These are phyloP conservation scores for Ischnus inquisitorius DNA, from an alignment of 2,888 invertebrate species.

Conservation along the genomic window DNA sequence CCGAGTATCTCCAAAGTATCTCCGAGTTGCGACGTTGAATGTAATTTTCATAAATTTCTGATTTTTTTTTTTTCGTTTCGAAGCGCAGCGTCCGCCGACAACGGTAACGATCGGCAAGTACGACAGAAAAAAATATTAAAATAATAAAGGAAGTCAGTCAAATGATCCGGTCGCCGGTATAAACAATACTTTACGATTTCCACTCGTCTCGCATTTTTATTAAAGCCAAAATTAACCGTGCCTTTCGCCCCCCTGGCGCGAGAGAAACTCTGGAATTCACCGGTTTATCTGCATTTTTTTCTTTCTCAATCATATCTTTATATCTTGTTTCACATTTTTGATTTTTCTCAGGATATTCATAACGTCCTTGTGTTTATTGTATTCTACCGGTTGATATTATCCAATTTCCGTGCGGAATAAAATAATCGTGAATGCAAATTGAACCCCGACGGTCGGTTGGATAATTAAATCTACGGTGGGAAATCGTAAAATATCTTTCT, in stretches of 20 bases:
- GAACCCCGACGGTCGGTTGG: background rate
- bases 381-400: background rate
- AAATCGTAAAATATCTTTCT: background rate
- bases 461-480: background rate
- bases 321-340: background rate
- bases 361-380: background rate
- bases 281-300: background rate
- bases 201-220: slow-evolving; percentile 13
- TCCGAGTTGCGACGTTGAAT: slow-evolving; percentile 7
- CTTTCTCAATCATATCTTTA: too few relatives aligned
- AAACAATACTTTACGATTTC: slow-evolving; percentile 20
- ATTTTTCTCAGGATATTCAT: background rate
- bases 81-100: background rate
- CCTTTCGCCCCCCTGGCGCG: background rate
- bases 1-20: too few relatives aligned
- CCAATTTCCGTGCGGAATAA: background rate
- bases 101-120: slow-evolving; percentile 2
- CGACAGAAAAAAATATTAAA: background rate
- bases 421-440: background rate
- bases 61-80: background rate
- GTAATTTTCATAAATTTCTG: slow-evolving; percentile 17
- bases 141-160: background rate
- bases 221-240: background rate
- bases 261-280: slow-evolving; percentile 7
- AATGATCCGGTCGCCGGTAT: background rate